Evolutionary conservation across 1,140 invertebrate species (phyloP), one percentile per base, ranked within the genome.

Genomic region (Sitobion miscanthi): DNA sequence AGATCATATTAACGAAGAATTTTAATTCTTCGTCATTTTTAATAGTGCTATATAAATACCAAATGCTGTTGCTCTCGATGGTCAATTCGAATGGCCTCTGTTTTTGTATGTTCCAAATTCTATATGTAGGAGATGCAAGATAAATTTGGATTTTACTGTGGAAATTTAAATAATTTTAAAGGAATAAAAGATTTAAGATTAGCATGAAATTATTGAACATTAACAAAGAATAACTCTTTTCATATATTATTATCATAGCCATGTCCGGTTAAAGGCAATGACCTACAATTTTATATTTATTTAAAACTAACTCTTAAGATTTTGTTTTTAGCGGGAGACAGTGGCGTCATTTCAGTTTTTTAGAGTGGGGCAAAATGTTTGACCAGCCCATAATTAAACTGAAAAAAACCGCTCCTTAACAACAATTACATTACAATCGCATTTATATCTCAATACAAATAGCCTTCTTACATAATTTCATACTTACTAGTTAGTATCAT

Each of bases 31-130:
- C 54, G 35, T 23, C 8, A 54, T 23, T 89, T 88, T 57, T 88
- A 52, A 88, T 6, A 88, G 49, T 38, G 52, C 23, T 57, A 49
- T 38, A 89, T 90, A 90, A 90, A 90, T 62, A 62, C 35, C 54
- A 42, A 54, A 90, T 23, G 23, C 23, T 57, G 38, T 90, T 42
- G 88, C 38, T 90, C 52, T 62, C 25, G 54, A 42, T 62, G 52
- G 35, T 90, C 88, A 90, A 88, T 90, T 57, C 54, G 38, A 90
- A 90, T 62, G 88, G 30, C 54, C 54, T 90, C 57, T 57, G 38
- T 42, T 57, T 89, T 57, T 89, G 88, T n/a, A 62, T 54, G 57
- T 62, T 62, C 54, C 52, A 25, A 38, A 90, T 38, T 62, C 88
- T 42, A 45, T 62, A 62, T 62, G 21, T 30, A 57, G 23, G 35